Percentiles rank a stretch among this genome's conserved stretches.
Evolutionary conservation across 2,888 invertebrate species (phyloP).

Genomic region (Melolontha melolontha): DNA sequence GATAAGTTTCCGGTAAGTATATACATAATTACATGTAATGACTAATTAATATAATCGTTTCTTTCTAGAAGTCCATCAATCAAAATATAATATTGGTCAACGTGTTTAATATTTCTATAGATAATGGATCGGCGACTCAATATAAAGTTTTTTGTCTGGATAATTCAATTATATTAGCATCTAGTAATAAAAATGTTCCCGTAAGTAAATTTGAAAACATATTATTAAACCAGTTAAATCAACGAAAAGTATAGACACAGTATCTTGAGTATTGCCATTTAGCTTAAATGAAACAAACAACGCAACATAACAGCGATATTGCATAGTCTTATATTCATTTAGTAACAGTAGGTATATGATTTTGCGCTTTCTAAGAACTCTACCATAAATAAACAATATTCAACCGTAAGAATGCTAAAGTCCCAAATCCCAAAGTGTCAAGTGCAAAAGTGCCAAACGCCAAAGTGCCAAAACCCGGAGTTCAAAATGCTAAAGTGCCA

Average conservation of each 20-base stretch:
- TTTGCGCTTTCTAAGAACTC: too few species aligned
- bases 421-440: too few species aligned
- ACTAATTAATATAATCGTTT: not conserved
- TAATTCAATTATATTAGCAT: conserved; percentile 15
- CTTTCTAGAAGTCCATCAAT: conserved; percentile 21
- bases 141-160: conserved; percentile 36
- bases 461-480: too few species aligned
- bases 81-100: conserved; percentile 32
- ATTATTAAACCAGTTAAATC: not conserved
- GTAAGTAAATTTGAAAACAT: not conserved
- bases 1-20: conserved; percentile 36
- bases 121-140: not conserved
- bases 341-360: too few species aligned
- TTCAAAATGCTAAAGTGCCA: too few species aligned
- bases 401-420: too few species aligned
- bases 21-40: not conserved
- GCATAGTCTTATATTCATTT: too few species aligned
- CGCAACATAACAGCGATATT: too few species aligned
- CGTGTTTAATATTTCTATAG: conserved; percentile 17
- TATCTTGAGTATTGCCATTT: too few species aligned
- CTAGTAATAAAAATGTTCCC: not conserved
- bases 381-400: too few species aligned
- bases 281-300: too few species aligned
- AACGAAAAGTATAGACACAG: conserved; percentile 12
- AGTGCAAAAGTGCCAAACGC: too few species aligned